phyloP scores from a whole-genome alignment of 2,113 vertebrate genomes.

The Lycocorax pyrrhopterus region DNA sequence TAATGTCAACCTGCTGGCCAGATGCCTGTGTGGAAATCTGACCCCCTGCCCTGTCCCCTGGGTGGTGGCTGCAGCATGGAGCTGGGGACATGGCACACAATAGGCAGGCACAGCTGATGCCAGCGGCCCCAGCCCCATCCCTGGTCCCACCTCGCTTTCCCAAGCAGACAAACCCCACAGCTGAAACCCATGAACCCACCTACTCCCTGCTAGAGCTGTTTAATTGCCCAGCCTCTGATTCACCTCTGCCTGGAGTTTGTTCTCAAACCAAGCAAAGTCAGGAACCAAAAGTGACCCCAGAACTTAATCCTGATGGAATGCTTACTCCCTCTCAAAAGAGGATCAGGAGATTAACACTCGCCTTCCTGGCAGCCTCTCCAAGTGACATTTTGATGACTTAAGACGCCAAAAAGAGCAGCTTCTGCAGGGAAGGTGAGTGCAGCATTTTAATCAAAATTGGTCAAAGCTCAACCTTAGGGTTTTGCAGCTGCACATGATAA shows the following conservation, averaged over 20 bases:
- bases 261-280: neutral
- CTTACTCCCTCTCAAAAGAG: neutral
- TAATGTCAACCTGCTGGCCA: neutral
- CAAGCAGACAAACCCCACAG: neutral
- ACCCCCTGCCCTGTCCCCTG: fast-evolving
- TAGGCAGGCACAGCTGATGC: neutral
- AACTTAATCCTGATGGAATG: neutral
- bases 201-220: neutral
- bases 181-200: neutral
- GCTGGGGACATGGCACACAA: fast-evolving
- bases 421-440: neutral
- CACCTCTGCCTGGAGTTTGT: neutral
- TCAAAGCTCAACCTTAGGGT: neutral
- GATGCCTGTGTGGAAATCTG: neutral
- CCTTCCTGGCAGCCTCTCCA: neutral
- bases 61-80: fast-evolving
- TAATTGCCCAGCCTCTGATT: neutral
- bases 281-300: neutral
- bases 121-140: neutral
- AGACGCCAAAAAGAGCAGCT: neutral
- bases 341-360: neutral
- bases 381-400: no score
- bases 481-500: neutral
- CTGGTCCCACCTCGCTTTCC: fast-evolving
- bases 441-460: neutral